Conservation (phyloP, 2,888 invertebrate genomes). For the Taenaris catops region DNA sequence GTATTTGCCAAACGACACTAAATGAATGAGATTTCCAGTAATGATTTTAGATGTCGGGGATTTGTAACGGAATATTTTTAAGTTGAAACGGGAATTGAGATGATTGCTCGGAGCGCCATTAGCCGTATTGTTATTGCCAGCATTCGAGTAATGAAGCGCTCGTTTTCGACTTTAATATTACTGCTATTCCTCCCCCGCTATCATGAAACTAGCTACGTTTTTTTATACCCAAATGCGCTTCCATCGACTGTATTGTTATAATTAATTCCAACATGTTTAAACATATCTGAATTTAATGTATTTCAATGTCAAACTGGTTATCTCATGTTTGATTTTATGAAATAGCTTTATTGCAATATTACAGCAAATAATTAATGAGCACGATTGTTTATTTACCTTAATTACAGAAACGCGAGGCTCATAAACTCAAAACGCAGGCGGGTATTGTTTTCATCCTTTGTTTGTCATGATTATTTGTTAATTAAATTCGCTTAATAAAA, state of each 20-base stretch:
- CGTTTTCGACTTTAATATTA: conserved; percentile 72
- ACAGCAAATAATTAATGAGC: too few species aligned
- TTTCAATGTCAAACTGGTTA: too few species aligned
- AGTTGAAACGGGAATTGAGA: conserved; percentile 58
- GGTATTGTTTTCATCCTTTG: too few species aligned
- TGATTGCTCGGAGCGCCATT: conserved; percentile 63
- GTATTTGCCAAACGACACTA: conserved; percentile 6
- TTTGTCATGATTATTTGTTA: too few species aligned
- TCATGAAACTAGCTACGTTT: conserved; percentile 58
- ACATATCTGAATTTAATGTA: neutral
- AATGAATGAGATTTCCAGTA: conserved; percentile 20
- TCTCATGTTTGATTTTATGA: too few species aligned
- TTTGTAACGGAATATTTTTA: conserved; percentile 55
- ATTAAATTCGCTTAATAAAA: too few species aligned
- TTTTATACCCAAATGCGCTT: conserved; percentile 51
- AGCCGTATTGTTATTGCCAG: conserved; percentile 75
- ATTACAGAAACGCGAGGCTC: too few species aligned
- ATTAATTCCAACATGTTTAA: conserved; percentile 46
- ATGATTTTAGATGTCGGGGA: conserved; percentile 33
- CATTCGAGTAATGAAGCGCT: conserved; percentile 73
- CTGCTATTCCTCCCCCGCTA: conserved; percentile 61
- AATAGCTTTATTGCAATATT: too few species aligned
- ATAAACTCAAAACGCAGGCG: too few species aligned
- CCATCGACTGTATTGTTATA: conserved; percentile 44
- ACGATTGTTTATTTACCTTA: too few species aligned